These are phyloP conservation scores for Seriola rivoliana DNA, from an alignment of 2,113 vertebrate genomes.

Conservation along the genomic window DNA sequence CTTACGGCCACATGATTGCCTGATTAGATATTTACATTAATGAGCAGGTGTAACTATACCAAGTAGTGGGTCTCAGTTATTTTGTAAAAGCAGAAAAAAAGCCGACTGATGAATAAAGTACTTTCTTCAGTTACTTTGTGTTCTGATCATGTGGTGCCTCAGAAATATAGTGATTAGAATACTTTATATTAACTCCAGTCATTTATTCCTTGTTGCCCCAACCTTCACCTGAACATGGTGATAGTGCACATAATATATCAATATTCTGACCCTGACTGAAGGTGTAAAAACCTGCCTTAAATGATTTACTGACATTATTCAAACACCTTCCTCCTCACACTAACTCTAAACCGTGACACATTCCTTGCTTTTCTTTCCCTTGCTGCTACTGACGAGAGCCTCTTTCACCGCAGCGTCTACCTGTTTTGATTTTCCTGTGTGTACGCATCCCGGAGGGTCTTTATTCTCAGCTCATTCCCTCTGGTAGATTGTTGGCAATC, in stretches of 20 bases:
- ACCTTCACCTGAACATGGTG: neutral
- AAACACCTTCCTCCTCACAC: slow-evolving; percentile 3
- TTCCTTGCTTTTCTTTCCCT: neutral
- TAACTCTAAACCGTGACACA: slow-evolving; percentile 1
- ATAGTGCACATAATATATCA: neutral
- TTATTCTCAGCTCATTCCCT: slow-evolving; percentile 43
- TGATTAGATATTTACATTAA: too few relatives aligned
- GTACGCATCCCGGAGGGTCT: slow-evolving; percentile 26
- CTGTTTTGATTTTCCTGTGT: slow-evolving; percentile 1
- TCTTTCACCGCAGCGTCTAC: slow-evolving; percentile 11
- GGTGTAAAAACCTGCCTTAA: neutral
- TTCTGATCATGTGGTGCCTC: neutral
- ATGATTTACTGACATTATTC: slow-evolving; percentile 15
- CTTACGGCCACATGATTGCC: neutral
- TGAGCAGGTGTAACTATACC: neutral
- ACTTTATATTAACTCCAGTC: neutral
- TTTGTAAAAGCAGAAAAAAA: neutral
- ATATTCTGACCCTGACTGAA: slow-evolving; percentile 6
- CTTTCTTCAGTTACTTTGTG: neutral
- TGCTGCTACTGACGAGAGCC: neutral
- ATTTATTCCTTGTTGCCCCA: neutral
- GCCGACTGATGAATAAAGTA: slow-evolving; percentile 13
- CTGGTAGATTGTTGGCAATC: slow-evolving; percentile 28
- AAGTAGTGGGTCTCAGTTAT: neutral
- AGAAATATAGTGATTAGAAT: neutral